Evolutionary conservation across 1,140 invertebrate species (phyloP).

Genomic region (Colletes latitarsis): DNA sequence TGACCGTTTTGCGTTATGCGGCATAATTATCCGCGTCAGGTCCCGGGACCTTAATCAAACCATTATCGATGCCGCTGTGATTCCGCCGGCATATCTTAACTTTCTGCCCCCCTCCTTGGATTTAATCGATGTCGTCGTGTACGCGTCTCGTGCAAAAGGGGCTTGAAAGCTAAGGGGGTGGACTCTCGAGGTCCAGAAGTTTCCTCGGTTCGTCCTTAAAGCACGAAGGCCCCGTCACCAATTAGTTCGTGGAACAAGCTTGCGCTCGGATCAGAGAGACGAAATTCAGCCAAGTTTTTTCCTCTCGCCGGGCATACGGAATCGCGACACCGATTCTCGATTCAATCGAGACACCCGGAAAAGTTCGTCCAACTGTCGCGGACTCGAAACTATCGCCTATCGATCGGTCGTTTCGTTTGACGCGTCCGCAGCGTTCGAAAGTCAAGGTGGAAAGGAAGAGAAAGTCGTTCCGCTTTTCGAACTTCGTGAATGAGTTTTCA

Average conservation of each 20-base stretch:
- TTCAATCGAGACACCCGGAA: slow-evolving; percentile 15
- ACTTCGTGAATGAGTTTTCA: background rate
- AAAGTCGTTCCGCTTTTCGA: background rate
- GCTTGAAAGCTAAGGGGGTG: background rate
- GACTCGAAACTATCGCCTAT: background rate
- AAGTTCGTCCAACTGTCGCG: background rate
- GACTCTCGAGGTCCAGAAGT: background rate
- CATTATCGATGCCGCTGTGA: background rate
- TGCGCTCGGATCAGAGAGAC: background rate
- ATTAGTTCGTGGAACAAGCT: background rate
- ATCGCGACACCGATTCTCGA: slow-evolving; percentile 16
- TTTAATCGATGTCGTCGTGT: background rate
- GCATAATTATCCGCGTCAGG: background rate
- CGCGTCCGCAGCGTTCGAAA: background rate
- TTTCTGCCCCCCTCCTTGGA: background rate
- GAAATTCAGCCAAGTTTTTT: background rate
- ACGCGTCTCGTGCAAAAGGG: background rate
- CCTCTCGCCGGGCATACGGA: slow-evolving; percentile 2
- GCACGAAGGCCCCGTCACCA: slow-evolving; percentile 1
- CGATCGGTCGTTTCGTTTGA: background rate
- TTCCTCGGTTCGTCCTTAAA: background rate
- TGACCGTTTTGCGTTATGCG: background rate
- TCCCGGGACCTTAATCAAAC: background rate
- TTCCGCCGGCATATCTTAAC: background rate
- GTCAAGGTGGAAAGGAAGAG: background rate